Conservation (phyloP, 2,797 vertebrate species). For the Phalloptychus januarius region DNA sequence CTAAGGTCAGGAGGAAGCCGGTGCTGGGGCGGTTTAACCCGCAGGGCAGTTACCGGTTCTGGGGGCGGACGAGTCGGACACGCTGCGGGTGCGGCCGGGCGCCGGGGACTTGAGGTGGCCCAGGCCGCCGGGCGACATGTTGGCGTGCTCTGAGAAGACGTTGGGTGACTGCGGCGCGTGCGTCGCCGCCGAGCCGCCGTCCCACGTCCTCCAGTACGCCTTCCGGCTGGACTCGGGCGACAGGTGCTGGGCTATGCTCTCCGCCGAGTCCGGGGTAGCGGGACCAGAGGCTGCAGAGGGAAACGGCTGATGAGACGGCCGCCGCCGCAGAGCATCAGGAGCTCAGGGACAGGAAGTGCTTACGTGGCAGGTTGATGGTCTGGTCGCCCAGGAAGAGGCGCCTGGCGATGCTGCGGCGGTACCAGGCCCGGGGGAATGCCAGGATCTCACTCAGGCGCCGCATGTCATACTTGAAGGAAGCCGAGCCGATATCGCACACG, state of each 20-base stretch:
- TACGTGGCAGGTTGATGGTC: conserved; percentile 95
- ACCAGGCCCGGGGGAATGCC: conserved; percentile 98
- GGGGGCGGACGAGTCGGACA: conserved; percentile 94
- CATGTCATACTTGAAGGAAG: conserved; percentile 99
- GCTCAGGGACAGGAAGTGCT: neutral
- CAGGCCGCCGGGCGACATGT: conserved; percentile 81
- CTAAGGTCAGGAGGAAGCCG: neutral
- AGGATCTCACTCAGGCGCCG: conserved; percentile 96
- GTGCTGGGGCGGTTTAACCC: neutral
- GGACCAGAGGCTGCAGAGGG: conserved; percentile 88
- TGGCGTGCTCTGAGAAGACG: conserved; percentile 90
- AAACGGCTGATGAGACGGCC: neutral
- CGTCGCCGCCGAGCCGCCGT: conserved; percentile 74
- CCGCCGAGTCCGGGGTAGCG: conserved; percentile 94
- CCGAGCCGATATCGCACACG: conserved; percentile 98
- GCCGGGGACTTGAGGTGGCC: conserved; percentile 93
- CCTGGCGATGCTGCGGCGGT: conserved; percentile 95
- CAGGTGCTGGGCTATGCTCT: conserved; percentile 91
- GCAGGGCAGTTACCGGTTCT: conserved; percentile 83
- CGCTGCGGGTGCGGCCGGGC: conserved; percentile 89
- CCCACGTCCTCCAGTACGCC: conserved; percentile 95
- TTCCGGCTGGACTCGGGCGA: conserved; percentile 95
- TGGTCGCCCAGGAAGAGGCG: conserved; percentile 97
- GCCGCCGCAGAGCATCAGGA: neutral
- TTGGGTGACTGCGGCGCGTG: conserved; percentile 89